phyloP scores from a whole-genome alignment of 1,140 invertebrate genomes.

The Pararge aegeria region DNA sequence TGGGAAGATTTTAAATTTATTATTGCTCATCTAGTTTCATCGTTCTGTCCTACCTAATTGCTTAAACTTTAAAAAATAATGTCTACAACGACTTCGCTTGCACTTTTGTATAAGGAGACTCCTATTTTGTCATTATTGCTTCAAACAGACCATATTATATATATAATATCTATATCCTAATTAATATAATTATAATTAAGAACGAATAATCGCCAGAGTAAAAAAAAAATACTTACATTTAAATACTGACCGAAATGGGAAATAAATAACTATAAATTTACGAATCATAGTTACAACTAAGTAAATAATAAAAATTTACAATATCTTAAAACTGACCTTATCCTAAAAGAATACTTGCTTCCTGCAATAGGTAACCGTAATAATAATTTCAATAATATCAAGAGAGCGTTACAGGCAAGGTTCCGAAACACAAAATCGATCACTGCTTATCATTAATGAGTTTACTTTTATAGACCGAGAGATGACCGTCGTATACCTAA shows the following conservation, averaged over 20 bases:
- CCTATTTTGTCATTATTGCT: constrained; percentile 55
- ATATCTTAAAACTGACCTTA: constrained; percentile 63
- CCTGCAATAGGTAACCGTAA: constrained; percentile 77
- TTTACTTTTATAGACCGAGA: constrained; percentile 3
- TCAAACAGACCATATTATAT: constrained; percentile 39
- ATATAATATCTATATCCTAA: no score
- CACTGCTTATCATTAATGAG: constrained; percentile 13
- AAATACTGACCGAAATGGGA: constrained; percentile 79
- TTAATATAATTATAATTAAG: constrained; percentile 20
- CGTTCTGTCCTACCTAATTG: constrained; percentile 11
- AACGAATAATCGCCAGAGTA: constrained; percentile 54
- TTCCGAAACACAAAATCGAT: constrained; percentile 10
- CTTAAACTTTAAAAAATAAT: constrained; percentile 18
- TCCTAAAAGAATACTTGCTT: constrained; percentile 74
- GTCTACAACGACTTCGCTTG: constrained; percentile 17
- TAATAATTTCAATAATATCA: constrained; percentile 71
- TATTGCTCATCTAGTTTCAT: constrained; percentile 34
- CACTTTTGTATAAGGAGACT: constrained; percentile 32
- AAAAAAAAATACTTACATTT: constrained; percentile 73
- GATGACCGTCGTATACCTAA: neutral
- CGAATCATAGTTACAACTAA: constrained; percentile 49
- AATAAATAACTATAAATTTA: constrained; percentile 72
- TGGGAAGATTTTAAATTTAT: constrained; percentile 20
- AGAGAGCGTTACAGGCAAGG: constrained; percentile 78
- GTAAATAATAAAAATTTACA: constrained; percentile 69